phyloP scores from a whole-genome alignment of 2,888 invertebrate genomes.

The Therioaphis trifolii region DNA sequence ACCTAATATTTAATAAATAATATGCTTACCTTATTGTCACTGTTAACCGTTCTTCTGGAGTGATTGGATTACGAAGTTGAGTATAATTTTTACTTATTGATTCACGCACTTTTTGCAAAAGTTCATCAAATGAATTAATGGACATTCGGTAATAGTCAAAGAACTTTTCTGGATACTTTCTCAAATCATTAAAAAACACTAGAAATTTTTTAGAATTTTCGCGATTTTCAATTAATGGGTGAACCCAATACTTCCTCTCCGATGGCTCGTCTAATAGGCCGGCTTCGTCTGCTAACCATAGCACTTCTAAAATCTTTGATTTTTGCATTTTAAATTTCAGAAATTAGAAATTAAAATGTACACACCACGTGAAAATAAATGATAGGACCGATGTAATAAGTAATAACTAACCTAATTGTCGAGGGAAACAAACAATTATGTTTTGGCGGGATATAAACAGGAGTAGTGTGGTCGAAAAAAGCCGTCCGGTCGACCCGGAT shows the following conservation, averaged over 20 bases:
- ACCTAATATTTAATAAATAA: too few species aligned
- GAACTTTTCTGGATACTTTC: not conserved
- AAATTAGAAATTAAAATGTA: not conserved
- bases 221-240: not conserved
- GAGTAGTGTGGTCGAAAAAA: conserved; percentile 16
- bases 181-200: not conserved
- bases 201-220: not conserved
- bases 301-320: too few species aligned
- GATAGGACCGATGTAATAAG: not conserved
- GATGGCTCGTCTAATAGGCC: too few species aligned
- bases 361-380: not conserved
- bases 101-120: not conserved
- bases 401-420: not conserved
- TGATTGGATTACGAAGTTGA: not conserved
- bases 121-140: conserved; percentile 4
- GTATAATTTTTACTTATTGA: not conserved
- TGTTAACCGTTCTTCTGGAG: too few species aligned
- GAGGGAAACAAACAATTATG: not conserved
- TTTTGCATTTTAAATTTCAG: too few species aligned
- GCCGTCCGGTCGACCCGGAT: too few species aligned
- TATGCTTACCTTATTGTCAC: too few species aligned
- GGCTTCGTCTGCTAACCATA: too few species aligned
- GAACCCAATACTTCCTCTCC: too few species aligned
- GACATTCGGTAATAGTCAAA: too few species aligned
- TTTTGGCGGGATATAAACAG: conserved; percentile 12